Conservation (phyloP, 2,113 vertebrate genomes). For the Dromaius novaehollandiae region DNA sequence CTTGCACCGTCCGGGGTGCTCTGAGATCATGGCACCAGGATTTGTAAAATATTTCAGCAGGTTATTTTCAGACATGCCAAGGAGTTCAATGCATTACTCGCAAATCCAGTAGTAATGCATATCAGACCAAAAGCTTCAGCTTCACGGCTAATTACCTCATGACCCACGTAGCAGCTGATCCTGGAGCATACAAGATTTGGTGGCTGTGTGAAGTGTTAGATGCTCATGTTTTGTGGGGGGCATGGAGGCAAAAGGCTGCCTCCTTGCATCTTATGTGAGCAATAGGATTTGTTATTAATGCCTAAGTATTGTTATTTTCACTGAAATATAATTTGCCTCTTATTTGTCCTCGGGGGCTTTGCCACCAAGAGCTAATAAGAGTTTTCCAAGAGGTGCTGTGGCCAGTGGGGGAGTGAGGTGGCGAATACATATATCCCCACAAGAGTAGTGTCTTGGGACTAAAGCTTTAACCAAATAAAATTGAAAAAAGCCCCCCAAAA, state of each 20-base stretch:
- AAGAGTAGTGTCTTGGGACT: not conserved
- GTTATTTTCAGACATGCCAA: not conserved
- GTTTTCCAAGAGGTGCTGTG: not conserved
- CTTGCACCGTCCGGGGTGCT: rapidly evolving
- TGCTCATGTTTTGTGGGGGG: not conserved
- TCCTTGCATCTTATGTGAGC: not conserved
- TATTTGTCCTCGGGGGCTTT: not conserved
- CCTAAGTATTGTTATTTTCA: not conserved
- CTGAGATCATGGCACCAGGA: not conserved
- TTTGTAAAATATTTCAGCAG: not conserved
- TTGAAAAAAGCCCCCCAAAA: not conserved
- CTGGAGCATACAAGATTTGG: not conserved
- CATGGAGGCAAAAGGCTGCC: rapidly evolving
- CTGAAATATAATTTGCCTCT: not conserved
- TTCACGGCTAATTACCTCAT: not conserved
- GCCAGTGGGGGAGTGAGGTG: not conserved
- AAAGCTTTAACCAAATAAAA: slow-evolving; percentile 18
- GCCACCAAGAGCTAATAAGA: not conserved
- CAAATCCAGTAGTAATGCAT: not conserved
- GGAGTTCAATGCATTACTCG: not conserved
- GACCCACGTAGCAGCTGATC: rapidly evolving
- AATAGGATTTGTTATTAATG: not conserved
- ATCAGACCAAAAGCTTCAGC: not conserved
- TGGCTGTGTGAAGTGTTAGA: not conserved
- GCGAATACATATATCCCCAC: not conserved